Conservation (phyloP, 2,113 vertebrate species). For the Scomber scombrus region DNA sequence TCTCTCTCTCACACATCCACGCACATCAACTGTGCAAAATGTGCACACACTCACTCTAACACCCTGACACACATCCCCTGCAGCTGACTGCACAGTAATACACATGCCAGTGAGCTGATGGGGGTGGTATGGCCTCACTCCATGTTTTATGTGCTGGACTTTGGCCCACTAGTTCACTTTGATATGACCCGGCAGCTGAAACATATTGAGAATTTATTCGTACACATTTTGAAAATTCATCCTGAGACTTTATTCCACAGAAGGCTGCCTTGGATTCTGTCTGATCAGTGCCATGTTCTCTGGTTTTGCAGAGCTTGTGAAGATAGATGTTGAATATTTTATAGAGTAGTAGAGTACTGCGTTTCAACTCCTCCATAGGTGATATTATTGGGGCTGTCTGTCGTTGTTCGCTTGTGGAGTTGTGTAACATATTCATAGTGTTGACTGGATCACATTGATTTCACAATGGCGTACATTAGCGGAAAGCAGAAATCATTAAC, state of each 20-base stretch:
- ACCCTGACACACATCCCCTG: slow-evolving; percentile 16
- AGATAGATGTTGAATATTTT: slow-evolving; percentile 30
- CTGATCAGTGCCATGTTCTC: slow-evolving; percentile 26
- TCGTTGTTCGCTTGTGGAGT: too few relatives aligned
- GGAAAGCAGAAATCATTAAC: too few relatives aligned
- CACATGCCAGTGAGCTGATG: slow-evolving; percentile 26
- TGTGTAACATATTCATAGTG: background rate
- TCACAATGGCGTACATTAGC: too few relatives aligned
- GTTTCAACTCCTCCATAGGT: slow-evolving; percentile 10
- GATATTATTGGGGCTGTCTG: too few relatives aligned
- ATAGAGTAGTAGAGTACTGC: slow-evolving; percentile 3
- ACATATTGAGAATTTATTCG: slow-evolving; percentile 26
- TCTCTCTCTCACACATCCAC: background rate
- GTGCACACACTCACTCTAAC: slow-evolving; percentile 10
- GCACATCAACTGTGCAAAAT: background rate
- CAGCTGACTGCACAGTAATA: slow-evolving; percentile 26
- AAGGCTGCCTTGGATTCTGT: background rate
- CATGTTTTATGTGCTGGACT: slow-evolving; percentile 37
- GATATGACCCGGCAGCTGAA: slow-evolving; percentile 36
- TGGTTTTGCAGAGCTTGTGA: slow-evolving; percentile 13
- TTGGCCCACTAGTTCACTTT: slow-evolving; percentile 9
- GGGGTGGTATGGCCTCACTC: background rate
- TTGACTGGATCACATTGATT: too few relatives aligned
- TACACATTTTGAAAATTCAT: slow-evolving; percentile 20
- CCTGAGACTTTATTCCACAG: slow-evolving; percentile 13